These are phyloP conservation scores for Copsychus sechellarum DNA, from an alignment of 2,113 vertebrate species.

Conservation along the genomic window DNA sequence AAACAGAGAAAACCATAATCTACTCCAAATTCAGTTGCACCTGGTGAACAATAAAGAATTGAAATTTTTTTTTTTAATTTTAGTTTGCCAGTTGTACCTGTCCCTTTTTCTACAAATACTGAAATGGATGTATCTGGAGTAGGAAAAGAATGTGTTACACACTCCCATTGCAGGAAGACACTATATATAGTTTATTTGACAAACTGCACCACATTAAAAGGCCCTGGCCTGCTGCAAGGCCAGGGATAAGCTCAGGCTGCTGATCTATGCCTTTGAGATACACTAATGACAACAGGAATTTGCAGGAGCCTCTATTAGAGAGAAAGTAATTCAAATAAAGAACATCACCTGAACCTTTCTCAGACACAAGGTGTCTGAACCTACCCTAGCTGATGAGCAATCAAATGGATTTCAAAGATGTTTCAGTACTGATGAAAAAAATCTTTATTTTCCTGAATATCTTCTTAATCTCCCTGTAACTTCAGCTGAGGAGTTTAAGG, in stretches of 20 bases:
- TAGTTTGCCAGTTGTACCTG: not conserved
- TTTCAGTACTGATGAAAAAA: not conserved
- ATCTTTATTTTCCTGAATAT: not conserved
- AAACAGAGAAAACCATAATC: not conserved
- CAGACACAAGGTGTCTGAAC: not conserved
- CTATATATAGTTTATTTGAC: not conserved
- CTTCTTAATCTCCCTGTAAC: not conserved
- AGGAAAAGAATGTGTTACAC: not conserved
- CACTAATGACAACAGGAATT: not conserved
- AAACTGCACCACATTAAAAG: not conserved
- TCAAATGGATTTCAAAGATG: not conserved
- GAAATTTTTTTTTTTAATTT: not conserved
- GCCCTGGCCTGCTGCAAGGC: not conserved
- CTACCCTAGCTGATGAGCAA: not conserved
- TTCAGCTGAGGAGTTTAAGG: not conserved
- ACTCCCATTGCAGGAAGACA: not conserved
- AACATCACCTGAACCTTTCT: not conserved
- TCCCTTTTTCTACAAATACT: not conserved
- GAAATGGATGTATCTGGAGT: not conserved
- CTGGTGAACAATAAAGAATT: not conserved
- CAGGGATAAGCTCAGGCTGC: not conserved
- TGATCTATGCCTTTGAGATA: not conserved
- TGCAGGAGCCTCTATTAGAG: not conserved
- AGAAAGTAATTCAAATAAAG: not conserved
- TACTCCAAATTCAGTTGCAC: not conserved